phyloP scores from a whole-genome alignment of 23 tunicate species.

The Phallusia fumigata region DNA sequence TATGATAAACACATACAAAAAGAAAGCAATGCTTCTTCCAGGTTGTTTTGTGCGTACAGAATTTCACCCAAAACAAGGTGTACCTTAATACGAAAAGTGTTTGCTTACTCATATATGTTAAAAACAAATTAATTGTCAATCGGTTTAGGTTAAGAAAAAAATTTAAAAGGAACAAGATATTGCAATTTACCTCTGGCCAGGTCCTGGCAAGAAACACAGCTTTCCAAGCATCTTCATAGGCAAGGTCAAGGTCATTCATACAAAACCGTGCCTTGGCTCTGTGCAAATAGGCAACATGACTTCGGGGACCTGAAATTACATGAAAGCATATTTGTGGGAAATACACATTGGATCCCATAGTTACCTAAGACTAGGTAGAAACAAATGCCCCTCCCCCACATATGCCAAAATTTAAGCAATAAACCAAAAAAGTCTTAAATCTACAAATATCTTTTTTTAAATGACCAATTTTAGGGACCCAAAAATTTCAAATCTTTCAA shows the following conservation, averaged over 20 bases:
- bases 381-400: too few relatives aligned
- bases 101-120: too few relatives aligned
- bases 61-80: constrained; percentile 48
- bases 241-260: constrained; percentile 30
- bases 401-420: too few relatives aligned
- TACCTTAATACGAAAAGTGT: background rate
- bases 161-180: too few relatives aligned
- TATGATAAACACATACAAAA: constrained; percentile 27
- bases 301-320: constrained; percentile 32
- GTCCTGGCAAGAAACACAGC: constrained; percentile 32
- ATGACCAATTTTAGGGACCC: too few relatives aligned
- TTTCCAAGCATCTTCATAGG: constrained; percentile 29
- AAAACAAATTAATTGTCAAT: too few relatives aligned
- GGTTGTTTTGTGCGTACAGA: constrained; percentile 23
- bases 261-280: constrained; percentile 49
- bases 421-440: too few relatives aligned
- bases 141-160: too few relatives aligned
- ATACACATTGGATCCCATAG: too few relatives aligned
- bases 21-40: constrained; percentile 37
- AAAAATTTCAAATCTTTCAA: too few relatives aligned
- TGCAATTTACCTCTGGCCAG: constrained; percentile 76
- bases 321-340: background rate
- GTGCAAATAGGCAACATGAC: constrained; percentile 43
- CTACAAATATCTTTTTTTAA: too few relatives aligned
- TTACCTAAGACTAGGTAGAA: too few relatives aligned